Evolutionary conservation across 2,888 invertebrate genomes (phyloP), one percentile per base, ranked within the genome.

Genomic region (Drosophila emarginata): DNA sequence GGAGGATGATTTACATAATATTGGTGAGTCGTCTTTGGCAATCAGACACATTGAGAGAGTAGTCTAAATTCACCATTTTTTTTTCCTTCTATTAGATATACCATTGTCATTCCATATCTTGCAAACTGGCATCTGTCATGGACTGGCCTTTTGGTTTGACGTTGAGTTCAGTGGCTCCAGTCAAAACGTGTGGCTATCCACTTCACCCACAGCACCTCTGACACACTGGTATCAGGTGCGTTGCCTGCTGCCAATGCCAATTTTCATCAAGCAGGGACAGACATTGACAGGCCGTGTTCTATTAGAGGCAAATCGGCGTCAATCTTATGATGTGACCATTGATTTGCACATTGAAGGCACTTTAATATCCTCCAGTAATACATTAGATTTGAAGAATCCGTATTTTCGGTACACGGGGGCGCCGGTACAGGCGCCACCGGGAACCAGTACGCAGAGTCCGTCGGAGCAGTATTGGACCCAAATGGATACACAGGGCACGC

Each of bases 141-240:
- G 99, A 1, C 93, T 99, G 75, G 99, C 99, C 15, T 99, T 99
- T 93, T 99, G 99, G 99, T 99, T 99, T 91, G 99, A 99, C 93
- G 99, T 99, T 23, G 96, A 98, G 77, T 99, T 99, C 92, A 95
- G 96, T 67, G 99, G 99, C 39, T 95, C 95, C 53, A 95, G 95
- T 68, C 96, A 97, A 89, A 96, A 97, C 69, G 96, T 99, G 66
- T 99, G 99, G 99, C 92, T 99, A 36, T 99, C 99, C 6, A 99
- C 99, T 5, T 96, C 99, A 0, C 99, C 99, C 0, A 99, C 99
- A 2, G 99, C 99, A 91, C 98, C 99, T 0, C 93, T 99, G 18
- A 99, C 99, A 28, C 99, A 99, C 92, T 99, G 99, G 99, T 99
- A 99, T 92, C 99, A 99, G 93, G 99, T 99, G 2, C 94, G 99